A percentile compares a stretch with the other conserved stretches of the same genome.
Evolutionary conservation across 2,113 vertebrate species (phyloP).

Genomic region (Bos taurus): DNA sequence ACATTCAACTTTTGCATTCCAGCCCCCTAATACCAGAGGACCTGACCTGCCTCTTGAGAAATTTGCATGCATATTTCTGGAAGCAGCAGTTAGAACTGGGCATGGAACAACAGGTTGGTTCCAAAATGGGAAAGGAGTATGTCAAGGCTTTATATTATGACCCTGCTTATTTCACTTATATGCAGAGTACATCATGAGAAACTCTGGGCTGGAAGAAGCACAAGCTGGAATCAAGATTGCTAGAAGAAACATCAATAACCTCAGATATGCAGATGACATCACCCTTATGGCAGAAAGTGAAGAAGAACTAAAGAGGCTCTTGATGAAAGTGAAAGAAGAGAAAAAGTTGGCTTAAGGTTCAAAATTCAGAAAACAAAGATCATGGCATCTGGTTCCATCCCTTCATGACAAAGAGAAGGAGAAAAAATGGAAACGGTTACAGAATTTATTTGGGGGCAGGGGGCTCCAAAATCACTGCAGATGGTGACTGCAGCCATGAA

Average conservation of each 20-base stretch:
- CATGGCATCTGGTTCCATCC: background rate
- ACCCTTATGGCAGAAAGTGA: background rate
- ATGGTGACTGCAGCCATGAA: too few relatives aligned
- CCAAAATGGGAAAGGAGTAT: rapidly evolving
- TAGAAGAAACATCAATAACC: background rate
- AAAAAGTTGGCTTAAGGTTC: background rate
- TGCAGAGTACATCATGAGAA: background rate
- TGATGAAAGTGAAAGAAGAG: background rate
- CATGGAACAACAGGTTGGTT: background rate
- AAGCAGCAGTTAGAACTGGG: background rate
- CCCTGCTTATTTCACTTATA: background rate
- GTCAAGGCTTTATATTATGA: background rate
- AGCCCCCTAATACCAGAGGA: background rate
- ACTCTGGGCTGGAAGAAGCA: rapidly evolving
- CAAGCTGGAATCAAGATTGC: too few relatives aligned
- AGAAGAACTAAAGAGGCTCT: background rate
- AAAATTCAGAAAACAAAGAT: background rate
- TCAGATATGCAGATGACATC: background rate
- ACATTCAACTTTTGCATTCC: background rate
- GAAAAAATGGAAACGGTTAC: too few relatives aligned
- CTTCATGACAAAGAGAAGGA: too few relatives aligned
- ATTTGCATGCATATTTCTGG: background rate
- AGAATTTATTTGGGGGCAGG: too few relatives aligned
- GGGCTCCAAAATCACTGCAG: too few relatives aligned
- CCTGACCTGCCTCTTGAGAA: background rate